These are phyloP conservation scores for Discoglossus pictus DNA, from an alignment of 2,797 vertebrate genomes.

Conservation along the genomic window DNA sequence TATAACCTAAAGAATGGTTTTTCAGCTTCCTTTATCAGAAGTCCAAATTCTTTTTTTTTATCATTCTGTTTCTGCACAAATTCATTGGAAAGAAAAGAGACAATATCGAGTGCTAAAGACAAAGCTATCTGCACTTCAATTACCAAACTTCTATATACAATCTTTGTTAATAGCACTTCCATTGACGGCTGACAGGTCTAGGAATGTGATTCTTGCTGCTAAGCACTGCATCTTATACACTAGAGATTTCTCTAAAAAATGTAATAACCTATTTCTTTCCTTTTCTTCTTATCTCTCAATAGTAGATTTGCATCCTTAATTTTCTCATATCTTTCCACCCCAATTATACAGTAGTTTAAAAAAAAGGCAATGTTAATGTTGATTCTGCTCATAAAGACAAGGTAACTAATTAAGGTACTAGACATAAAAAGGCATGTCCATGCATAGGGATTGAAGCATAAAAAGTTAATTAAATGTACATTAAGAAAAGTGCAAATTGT, in stretches of 20 bases:
- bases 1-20: conserved; percentile 4
- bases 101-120: neutral
- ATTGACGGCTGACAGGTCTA: conserved; percentile 1
- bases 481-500: conserved; percentile 12
- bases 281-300: neutral
- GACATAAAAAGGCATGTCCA: conserved; percentile 15
- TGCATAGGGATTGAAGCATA: conserved; percentile 11
- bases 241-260: conserved; percentile 6
- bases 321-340: neutral
- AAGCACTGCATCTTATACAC: conserved; percentile 8
- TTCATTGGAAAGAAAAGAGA: neutral
- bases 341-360: neutral
- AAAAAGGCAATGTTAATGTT: conserved; percentile 1
- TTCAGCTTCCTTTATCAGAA: neutral
- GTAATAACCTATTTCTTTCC: conserved; percentile 1
- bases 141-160: conserved; percentile 1
- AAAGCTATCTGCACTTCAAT: conserved; percentile 12
- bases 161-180: conserved; percentile 6
- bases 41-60: neutral
- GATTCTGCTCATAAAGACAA: conserved; percentile 3
- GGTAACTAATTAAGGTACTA: conserved; percentile 14
- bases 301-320: neutral
- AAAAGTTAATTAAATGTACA: conserved; percentile 24
- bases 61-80: conserved; percentile 2
- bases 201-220: conserved; percentile 4